Conservation (phyloP, 2,113 vertebrate species). For the Dasyurus viverrinus region DNA sequence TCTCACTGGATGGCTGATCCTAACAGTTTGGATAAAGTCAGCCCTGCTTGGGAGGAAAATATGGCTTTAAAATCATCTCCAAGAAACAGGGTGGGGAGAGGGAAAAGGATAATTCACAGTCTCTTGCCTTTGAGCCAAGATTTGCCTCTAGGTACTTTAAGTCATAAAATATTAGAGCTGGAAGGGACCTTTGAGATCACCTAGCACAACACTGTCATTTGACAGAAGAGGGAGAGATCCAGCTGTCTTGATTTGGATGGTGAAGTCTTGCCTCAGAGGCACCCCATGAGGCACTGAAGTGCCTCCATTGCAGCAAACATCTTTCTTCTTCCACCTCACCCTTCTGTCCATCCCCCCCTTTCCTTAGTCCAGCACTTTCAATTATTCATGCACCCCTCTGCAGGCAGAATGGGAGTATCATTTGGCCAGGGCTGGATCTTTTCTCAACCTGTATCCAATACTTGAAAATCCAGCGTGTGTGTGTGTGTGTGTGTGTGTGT, state of each 20-base stretch:
- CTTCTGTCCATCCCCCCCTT: background rate
- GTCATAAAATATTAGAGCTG: background rate
- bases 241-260: background rate
- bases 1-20: background rate
- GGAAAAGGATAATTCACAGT: background rate
- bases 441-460: constrained; percentile 25
- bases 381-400: constrained; percentile 83
- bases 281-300: constrained; percentile 29
- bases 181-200: background rate
- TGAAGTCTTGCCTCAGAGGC: constrained; percentile 5
- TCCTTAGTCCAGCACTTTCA: constrained; percentile 71
- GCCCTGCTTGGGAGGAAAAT: background rate
- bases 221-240: background rate
- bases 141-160: background rate
- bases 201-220: constrained; percentile 24
- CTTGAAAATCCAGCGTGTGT: constrained; percentile 29
- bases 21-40: background rate
- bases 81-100: background rate
- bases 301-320: constrained; percentile 21
- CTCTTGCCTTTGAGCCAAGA: background rate
- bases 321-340: background rate
- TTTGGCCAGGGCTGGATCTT: constrained; percentile 32
- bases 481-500: background rate
- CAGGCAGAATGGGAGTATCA: constrained; percentile 67
- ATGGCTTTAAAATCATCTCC: background rate